A percentile compares a stretch with the other conserved stretches of the same genome.
Evolutionary conservation across 1,140 invertebrate species (phyloP).

Genomic region (Diachasma alloeum): DNA sequence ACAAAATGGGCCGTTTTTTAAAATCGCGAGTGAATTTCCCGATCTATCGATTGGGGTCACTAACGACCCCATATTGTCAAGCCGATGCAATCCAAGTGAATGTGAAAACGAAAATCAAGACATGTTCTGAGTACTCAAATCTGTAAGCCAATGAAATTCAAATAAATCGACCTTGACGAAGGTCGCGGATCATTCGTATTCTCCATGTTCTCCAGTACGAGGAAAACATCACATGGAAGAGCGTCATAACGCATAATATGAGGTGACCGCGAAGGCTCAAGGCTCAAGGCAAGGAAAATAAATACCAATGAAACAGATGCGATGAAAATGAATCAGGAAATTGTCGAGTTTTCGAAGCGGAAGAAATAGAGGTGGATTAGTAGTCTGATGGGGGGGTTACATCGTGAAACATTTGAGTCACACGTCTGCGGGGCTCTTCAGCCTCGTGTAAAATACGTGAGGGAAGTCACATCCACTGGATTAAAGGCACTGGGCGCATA

Average conservation of each 20-base stretch:
- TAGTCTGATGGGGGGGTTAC: background rate
- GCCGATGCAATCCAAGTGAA: no score
- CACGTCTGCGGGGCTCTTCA: background rate
- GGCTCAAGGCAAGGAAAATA: background rate
- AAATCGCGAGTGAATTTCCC: no score
- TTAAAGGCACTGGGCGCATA: background rate
- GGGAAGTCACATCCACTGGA: background rate
- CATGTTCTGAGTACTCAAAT: background rate
- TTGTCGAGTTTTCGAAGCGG: background rate
- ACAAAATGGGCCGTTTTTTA: no score
- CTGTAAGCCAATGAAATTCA: background rate
- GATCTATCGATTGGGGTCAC: no score
- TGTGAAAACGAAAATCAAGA: background rate
- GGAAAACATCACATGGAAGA: background rate
- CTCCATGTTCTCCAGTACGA: background rate
- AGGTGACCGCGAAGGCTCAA: background rate
- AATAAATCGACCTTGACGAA: slow-evolving; percentile 2
- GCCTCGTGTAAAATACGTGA: background rate
- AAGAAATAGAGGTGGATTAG: background rate
- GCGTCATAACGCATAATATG: background rate
- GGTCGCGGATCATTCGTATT: background rate
- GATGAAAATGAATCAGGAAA: background rate
- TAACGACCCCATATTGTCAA: no score
- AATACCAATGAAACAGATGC: background rate
- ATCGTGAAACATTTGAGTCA: background rate